Evolutionary conservation across 2,888 invertebrate genomes (phyloP), one percentile per base, ranked within the genome.

Genomic region (Microplitis manilae): DNA sequence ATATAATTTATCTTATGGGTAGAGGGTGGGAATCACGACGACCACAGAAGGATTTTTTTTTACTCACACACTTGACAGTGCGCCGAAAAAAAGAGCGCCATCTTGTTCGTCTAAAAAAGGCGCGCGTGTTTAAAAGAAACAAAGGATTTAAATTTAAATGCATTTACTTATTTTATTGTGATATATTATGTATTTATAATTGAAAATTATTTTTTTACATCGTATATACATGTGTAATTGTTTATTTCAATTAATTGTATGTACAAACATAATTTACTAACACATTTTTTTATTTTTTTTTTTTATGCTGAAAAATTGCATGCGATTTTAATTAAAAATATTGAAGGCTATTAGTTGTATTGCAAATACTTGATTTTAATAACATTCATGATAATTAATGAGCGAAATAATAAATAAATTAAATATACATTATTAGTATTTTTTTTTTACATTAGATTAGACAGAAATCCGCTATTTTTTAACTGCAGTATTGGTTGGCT

Each of bases 81-180:
- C 50, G 4, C 50, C 50, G 8, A 50, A 50, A 13, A 13, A 50
- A 50, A 50, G 30, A 30, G 9, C 13, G 13, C 50, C 50, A 50
- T 50, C 13, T 50, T 50, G 50, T 50, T 50, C 9, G 13, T 50
- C 50, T 9, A 13, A 13, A 50, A 50, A 50, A 9, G 5, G 50
- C 13, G 50, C 50, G 50, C 50, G 50, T 9, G 13, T 50, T 50
- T 50, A 50, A 50, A 50, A 5, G 5, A 5, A 13, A 2, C 8
- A 13, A 9, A 50, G 13, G 8, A 13, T 50, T 30, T 30, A 30
- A 30, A 30, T 30, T 30, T 30, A 30, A 30, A 30, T 30, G 64
- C 77, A 73, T 77, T 15, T 17, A 62, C 6, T 62, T 20, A 5
- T 62, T 62, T 62, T 8, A 20, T 62, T 15, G 20, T 20, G n/a